Evolutionary conservation across 1,140 invertebrate species (phyloP), one percentile per base, ranked within the genome.

Genomic region (Aphelenchoides avenae): DNA sequence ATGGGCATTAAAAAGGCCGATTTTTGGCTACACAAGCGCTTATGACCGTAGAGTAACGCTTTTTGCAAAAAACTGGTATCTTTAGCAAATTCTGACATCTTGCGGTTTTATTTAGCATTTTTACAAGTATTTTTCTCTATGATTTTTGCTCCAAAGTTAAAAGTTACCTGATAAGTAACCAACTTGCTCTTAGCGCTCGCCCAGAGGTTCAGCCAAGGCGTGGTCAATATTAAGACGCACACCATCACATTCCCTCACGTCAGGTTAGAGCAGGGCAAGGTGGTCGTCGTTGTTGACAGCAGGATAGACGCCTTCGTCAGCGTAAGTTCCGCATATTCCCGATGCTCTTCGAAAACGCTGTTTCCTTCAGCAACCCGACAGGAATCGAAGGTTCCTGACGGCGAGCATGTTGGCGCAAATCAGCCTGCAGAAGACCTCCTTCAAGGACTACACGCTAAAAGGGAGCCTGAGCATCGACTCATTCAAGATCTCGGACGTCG

Each of bases 181-280:
- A n/a, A n/a, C n/a, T n/a, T n/a, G n/a, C n/a, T 13, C 55, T 49
- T 46, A 68, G 75, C 72, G 5, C 51, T 75, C 11, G 69, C 57
- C 13, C 40, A 62, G 40, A 48, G 54, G 1, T 75, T 75, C 56
- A 40, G 71, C 13, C 65, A 70, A n/a, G 72, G 72, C 39, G 46
- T 75, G 15, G 72, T 75, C 18, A 71, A 65, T 15, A 75, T 75
- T 46, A 75, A 73, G 52, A 77, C 69, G 7, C 71, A 76, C 37
- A 75, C 72, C n/a, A 48, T 68, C 20, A 66, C 71, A 5, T 75
- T 72, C 51, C 72, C 72, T 20, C 44, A 57, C 46, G 67, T 75
- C 18, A 33, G 57, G 20, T 41, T 75, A 34, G 61, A 64, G 31
- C 46, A 68, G 30, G 69, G 69, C 33, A 74, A 75, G 40, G 63